Base-by-base conservation (phyloP, 2,113 vertebrate genomes). In the Apeltes quadracus region DNA sequence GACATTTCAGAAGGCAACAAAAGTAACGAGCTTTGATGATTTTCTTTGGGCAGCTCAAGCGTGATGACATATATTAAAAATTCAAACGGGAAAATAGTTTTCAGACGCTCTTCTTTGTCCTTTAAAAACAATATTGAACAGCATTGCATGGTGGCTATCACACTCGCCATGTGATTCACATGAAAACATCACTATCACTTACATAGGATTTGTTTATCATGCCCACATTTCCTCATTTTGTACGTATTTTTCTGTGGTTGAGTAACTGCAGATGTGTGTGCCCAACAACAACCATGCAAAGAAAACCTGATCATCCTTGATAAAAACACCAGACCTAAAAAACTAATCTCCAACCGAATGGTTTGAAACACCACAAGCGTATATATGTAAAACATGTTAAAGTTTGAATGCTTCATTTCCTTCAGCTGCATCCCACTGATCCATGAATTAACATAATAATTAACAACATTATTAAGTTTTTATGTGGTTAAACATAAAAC, bases 211-310 rank as follows among this genome's bases (percentile, higher is more conserved):
- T 83, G 74, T 64, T 86, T 78, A 62, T 65, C 43, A 34, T 3
- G 51, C 56, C 39, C 67, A 63, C 51, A 53, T 77, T 89, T 84
- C 82, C 84, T 50, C 61, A 46, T 84, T 84, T 82, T 36, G 48
- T 14, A 67, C 23, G n/a, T 75, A 44, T 83, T 80, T 83, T 86
- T 87, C 55, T 71, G 53, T 84, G 85, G 51, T 90, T 91, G 82
- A 87, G 69, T 76, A 86, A 70, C 68, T 85, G 84, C 91, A 94
- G 92, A 92, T 92, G 93, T 91, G 78, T 55, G 55, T 7, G 61
- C 11, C 75, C 76, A 73, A 89, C 69, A 87, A 86, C 73, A 90
- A 84, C 62, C 85, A 72, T 44, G 61, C 54, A 71, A 67, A 86
- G 56, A 79, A 65, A 66, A 78, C 23, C 6, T 74, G 69, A 51